A percentile compares a stretch with the other conserved stretches of the same genome.
Conservation (phyloP, 1,140 invertebrate genomes). For the Procambarus clarkii region DNA sequence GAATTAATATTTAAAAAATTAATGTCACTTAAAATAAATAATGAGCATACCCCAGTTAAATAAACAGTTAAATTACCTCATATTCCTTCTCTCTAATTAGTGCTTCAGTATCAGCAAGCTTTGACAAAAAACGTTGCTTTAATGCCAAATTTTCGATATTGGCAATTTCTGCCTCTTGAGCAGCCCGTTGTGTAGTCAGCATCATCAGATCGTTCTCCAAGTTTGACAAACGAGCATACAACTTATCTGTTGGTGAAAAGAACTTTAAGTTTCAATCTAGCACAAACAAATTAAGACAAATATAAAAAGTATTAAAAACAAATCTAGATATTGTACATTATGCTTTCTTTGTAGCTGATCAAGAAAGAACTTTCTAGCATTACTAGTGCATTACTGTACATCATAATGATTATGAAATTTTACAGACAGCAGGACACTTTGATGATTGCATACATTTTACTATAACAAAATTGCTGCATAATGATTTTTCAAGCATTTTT, state of each 20-base stretch:
- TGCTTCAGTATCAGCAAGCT: constrained; percentile 85
- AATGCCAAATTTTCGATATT: constrained; percentile 91
- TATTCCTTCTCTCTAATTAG: constrained; percentile 88
- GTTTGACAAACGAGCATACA: constrained; percentile 56
- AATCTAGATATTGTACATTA: background rate
- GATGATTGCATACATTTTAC: too few species aligned
- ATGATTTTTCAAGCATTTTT: too few species aligned
- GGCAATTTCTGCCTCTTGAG: constrained; percentile 88
- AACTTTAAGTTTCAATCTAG: background rate
- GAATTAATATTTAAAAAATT: too few species aligned
- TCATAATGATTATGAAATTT: too few species aligned
- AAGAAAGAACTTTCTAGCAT: too few species aligned
- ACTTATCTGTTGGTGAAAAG: constrained; percentile 41
- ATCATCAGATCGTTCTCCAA: constrained; percentile 80
- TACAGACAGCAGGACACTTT: too few species aligned
- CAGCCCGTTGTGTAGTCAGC: constrained; percentile 82
- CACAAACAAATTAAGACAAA: background rate
- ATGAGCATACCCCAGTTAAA: background rate
- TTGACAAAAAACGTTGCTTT: constrained; percentile 87
- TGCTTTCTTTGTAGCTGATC: background rate
- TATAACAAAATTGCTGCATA: too few species aligned
- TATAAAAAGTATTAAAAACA: background rate
- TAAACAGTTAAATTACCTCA: constrained; percentile 79
- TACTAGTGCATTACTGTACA: too few species aligned
- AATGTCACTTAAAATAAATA: background rate